Base-by-base conservation (phyloP, 30 jellyfish, hydroid and myxozoan genomes). In the Aurelia sp. region DNA sequence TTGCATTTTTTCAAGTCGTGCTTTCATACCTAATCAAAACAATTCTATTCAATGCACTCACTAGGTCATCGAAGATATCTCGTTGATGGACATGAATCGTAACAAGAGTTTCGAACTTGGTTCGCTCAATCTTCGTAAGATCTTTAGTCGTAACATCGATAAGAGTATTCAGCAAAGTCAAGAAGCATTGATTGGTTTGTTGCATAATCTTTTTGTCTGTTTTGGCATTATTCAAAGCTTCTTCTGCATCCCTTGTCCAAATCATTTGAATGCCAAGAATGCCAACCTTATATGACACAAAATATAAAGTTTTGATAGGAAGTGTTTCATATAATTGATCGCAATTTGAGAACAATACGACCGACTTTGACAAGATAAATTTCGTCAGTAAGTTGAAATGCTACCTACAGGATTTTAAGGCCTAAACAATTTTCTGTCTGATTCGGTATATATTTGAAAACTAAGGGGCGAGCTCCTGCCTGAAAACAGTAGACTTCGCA, bases 211-310 rank as follows among this genome's bases (percentile, higher is more conserved):
- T 72, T 87, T 85, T 94, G 66, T 94, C 97, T 21, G 93, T 67
- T 55, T 81, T 94, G 20, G 99, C 97, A 80, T 78, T 79, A 59
- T 44, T 75, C 57, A 94, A 51, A 8, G 99, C 99, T 20, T 94
- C 97, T 75, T 94, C 99, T 2, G 99, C 99, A 79, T 94, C 99
- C 71, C 99, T 62, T 57, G 99, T 94, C 99, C 99, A 94, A 10
- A 94, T 94, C 99, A 94, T 88, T 73, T 94, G 99, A 35, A 94
- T 94, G 2, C 99, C 99, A 48, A 94, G 95, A 53, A 94, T 89
- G n/a, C 99, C 99, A 67, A 94, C 99, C 99, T 93, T 7, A 27
- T 59, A 57, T 20, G 64, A 9, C 55, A 44, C 13, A 44, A 44
- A 44, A 44, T 7, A 8, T 44, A 44, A 44, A 44, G 9, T 8